Evolutionary conservation across 2,888 invertebrate species (phyloP).

Genomic region (Hydrotaea diabolus): DNA sequence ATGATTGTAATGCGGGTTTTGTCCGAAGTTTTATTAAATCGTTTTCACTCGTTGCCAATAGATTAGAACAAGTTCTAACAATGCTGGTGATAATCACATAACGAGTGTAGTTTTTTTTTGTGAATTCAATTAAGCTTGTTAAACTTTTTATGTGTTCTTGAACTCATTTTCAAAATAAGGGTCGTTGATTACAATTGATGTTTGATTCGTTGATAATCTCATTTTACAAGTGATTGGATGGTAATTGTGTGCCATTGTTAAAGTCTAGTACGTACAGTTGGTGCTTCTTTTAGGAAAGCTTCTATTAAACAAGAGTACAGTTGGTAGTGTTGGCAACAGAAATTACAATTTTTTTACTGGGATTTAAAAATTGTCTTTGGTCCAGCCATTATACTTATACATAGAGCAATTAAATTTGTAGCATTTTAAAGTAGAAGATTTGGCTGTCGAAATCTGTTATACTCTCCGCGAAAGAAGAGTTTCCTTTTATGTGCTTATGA

Average conservation of each 20-base stretch:
- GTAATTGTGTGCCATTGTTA: background rate
- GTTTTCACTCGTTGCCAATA: background rate
- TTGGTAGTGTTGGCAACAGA: too few species aligned
- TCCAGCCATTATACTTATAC: too few species aligned
- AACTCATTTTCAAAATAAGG: background rate
- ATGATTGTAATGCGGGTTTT: slow-evolving; percentile 55
- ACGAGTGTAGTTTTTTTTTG: background rate
- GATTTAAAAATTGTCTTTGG: too few species aligned
- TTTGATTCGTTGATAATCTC: background rate
- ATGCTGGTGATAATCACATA: slow-evolving; percentile 46
- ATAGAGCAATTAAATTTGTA: too few species aligned
- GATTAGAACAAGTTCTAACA: slow-evolving; percentile 30
- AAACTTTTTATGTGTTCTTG: slow-evolving; percentile 16
- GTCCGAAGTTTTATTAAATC: slow-evolving; percentile 17
- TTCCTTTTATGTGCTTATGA: too few species aligned
- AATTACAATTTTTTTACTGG: too few species aligned
- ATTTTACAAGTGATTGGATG: background rate
- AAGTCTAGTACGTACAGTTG: background rate
- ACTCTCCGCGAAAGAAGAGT: too few species aligned
- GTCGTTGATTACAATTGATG: background rate
- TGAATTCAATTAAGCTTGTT: slow-evolving; percentile 14
- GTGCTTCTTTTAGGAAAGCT: too few species aligned
- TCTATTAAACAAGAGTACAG: background rate
- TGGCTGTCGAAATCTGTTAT: too few species aligned
- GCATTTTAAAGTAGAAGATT: too few species aligned